Conservation (phyloP, 2,888 invertebrate species). For the Limnephilus lunatus region DNA sequence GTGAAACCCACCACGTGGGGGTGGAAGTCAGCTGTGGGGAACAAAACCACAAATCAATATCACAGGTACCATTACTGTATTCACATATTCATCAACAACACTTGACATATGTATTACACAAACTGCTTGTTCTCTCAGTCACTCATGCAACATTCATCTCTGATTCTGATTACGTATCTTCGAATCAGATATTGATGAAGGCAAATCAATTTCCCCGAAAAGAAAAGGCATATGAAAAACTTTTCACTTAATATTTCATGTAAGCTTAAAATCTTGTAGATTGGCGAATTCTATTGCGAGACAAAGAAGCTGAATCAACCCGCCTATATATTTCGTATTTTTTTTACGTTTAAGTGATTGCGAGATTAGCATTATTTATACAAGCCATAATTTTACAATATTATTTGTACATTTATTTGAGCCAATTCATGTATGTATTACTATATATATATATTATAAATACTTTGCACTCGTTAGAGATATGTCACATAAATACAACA, state of each 20-base stretch:
- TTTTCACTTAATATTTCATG: not conserved
- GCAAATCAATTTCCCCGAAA: not conserved
- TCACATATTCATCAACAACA: not conserved
- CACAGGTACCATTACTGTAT: not conserved
- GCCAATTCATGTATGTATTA: not conserved
- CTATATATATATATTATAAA: not conserved
- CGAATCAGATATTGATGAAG: not conserved
- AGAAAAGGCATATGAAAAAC: not conserved
- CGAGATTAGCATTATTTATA: not conserved
- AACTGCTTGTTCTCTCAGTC: not conserved
- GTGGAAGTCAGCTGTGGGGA: conserved; percentile 70
- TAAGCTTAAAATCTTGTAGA: not conserved
- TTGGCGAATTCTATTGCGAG: not conserved
- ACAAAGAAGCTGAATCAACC: too few species aligned
- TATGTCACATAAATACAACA: not conserved
- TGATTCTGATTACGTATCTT: not conserved
- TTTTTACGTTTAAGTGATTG: not conserved
- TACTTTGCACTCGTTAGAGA: not conserved
- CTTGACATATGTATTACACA: not conserved
- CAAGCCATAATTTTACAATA: not conserved
- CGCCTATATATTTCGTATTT: too few species aligned
- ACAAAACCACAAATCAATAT: conserved; percentile 45
- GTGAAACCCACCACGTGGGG: conserved; percentile 75
- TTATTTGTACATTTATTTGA: not conserved
- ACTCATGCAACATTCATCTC: not conserved